Conservation (phyloP, 2,888 invertebrate genomes). For the Liposcelis brunnea region DNA sequence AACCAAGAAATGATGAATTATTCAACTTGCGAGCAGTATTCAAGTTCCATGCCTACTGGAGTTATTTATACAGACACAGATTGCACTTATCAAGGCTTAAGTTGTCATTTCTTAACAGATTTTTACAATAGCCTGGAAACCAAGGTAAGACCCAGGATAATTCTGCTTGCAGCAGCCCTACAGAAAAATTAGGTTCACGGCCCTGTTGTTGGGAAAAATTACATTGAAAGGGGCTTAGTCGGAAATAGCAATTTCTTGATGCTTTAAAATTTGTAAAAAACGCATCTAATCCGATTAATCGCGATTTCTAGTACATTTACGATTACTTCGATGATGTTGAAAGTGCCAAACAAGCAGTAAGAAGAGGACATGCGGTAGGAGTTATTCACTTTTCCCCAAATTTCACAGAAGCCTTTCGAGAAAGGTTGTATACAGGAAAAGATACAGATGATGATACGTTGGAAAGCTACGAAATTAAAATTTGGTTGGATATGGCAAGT, state of each 20-base stretch:
- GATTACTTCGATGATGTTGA: constrained; percentile 10
- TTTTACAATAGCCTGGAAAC: constrained; percentile 1
- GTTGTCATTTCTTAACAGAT: constrained; percentile 1
- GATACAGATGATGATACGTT: constrained; percentile 22
- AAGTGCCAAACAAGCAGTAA: constrained; percentile 22
- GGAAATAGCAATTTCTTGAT: too few relatives aligned
- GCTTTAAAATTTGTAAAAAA: too few relatives aligned
- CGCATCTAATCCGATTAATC: too few relatives aligned
- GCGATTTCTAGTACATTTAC: constrained; percentile 5
- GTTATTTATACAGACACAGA: not conserved
- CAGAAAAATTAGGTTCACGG: too few relatives aligned
- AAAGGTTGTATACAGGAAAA: constrained; percentile 18
- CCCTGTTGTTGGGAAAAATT: too few relatives aligned
- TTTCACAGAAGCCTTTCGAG: constrained; percentile 23
- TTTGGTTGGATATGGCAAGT: constrained; percentile 25
- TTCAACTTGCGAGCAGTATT: not conserved
- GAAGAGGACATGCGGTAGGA: constrained; percentile 25
- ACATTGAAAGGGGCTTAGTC: too few relatives aligned
- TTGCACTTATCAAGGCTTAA: not conserved
- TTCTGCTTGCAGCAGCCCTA: too few relatives aligned
- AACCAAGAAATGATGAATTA: constrained; percentile 22
- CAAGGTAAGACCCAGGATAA: constrained; percentile 3
- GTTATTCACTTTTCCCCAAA: constrained; percentile 24
- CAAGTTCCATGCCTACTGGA: not conserved
- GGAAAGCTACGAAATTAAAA: constrained; percentile 20